Percentiles rank a stretch among this genome's conserved stretches.
Conservation (phyloP, 2,888 invertebrate genomes). For the Amiota mariae region DNA sequence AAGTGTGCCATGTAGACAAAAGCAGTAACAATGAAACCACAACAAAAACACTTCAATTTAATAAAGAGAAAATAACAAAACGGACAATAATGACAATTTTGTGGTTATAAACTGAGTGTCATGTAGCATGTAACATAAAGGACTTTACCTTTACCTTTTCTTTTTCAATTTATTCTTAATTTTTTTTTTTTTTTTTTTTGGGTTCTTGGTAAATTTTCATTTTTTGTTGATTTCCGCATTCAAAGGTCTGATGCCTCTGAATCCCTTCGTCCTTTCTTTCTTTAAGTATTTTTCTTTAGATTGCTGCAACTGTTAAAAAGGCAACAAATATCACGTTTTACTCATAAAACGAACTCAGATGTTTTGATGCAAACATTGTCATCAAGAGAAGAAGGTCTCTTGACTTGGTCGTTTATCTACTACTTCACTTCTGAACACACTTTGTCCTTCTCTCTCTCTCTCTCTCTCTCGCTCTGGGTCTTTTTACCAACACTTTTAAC, state of each 20-base stretch:
- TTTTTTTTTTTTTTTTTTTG: background rate
- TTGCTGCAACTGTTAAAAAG: constrained; percentile 13
- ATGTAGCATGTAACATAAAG: background rate
- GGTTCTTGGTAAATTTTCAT: background rate
- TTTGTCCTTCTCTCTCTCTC: no score
- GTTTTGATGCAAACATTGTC: constrained; percentile 33
- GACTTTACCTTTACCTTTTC: background rate
- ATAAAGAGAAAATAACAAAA: constrained; percentile 28
- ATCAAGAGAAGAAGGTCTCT: no score
- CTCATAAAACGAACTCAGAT: constrained; percentile 57
- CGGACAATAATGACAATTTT: background rate
- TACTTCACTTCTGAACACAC: background rate
- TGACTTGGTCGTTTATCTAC: background rate
- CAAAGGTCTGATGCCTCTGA: background rate
- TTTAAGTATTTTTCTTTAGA: background rate
- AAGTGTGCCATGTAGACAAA: constrained; percentile 52
- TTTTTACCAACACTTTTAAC: background rate
- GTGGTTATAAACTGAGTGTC: background rate
- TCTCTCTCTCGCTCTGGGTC: no score
- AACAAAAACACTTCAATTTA: background rate
- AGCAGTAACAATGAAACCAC: constrained; percentile 38
- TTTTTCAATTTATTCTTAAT: background rate
- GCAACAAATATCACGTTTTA: constrained; percentile 57
- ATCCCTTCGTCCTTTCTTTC: background rate
- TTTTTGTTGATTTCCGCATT: background rate